Percentiles rank a stretch among this genome's conserved stretches.
These are phyloP conservation scores for Falco novaeseelandiae DNA, from an alignment of 2,797 vertebrate genomes.

Conservation along the genomic window DNA sequence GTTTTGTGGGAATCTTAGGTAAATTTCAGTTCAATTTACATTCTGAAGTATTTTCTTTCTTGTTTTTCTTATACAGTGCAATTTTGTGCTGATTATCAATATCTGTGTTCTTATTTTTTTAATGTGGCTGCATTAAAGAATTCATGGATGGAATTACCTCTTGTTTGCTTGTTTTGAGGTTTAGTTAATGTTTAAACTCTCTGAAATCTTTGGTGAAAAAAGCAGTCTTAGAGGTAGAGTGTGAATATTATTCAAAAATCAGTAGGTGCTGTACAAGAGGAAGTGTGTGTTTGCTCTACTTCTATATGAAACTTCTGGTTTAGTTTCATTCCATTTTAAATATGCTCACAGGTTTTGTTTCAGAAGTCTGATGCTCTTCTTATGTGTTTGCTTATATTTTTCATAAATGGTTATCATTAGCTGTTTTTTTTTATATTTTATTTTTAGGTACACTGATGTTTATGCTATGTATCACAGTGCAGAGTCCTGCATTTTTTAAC, in stretches of 20 bases:
- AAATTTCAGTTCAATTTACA: not conserved
- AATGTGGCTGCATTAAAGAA: not conserved
- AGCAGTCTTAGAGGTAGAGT: not conserved
- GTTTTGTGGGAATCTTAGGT: not conserved
- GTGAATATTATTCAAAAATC: not conserved
- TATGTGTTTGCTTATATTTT: not conserved
- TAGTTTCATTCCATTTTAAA: not conserved
- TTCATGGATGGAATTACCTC: not conserved
- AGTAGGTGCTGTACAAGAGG: not conserved
- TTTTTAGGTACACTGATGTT: not conserved
- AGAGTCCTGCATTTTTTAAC: not conserved
- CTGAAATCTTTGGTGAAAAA: not conserved
- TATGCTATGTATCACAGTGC: not conserved
- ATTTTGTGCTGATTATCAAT: not conserved
- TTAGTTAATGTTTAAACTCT: not conserved
- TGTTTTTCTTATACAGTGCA: not conserved
- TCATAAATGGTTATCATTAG: not conserved
- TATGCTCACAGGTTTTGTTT: not conserved
- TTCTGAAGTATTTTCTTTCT: not conserved
- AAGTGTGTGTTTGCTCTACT: not conserved
- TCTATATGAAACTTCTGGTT: not conserved
- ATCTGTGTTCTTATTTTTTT: not conserved
- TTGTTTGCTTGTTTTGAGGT: not conserved
- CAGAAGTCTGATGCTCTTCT: not conserved
- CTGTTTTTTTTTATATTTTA: not conserved